Percentiles rank a stretch among this genome's conserved stretches.
Conservation (phyloP, 2,888 invertebrate species). For the Scelioninae gen. 1 region DNA sequence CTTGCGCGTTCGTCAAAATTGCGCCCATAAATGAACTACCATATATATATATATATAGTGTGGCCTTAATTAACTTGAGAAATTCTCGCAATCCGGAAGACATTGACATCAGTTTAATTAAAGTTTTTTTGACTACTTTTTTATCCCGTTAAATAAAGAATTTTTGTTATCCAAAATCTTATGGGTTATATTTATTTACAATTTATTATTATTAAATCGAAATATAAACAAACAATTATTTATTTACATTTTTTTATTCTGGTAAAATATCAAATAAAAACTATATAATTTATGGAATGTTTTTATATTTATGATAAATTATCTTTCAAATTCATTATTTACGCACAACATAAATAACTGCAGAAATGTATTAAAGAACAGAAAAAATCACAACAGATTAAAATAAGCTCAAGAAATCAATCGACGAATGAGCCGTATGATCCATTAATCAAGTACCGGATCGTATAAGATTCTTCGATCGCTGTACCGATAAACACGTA, state of each 20-base stretch:
- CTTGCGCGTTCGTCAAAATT: slow-evolving; percentile 22
- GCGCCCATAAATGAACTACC: slow-evolving; percentile 23
- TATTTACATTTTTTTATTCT: no score
- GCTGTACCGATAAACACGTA: slow-evolving; percentile 80
- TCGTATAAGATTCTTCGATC: slow-evolving; percentile 77
- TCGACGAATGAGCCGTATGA: slow-evolving; percentile 70
- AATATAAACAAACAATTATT: no score
- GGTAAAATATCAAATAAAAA: no score
- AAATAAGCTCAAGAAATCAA: slow-evolving; percentile 60
- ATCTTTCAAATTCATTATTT: no score
- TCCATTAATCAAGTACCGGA: slow-evolving; percentile 82
- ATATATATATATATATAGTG: no score
- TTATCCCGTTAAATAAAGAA: background rate
- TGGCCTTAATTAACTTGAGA: slow-evolving; percentile 46
- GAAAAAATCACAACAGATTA: slow-evolving; percentile 25
- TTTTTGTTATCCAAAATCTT: no score
- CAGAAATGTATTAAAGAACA: background rate
- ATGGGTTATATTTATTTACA: no score
- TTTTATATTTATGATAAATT: no score
- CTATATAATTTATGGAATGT: no score
- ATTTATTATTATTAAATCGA: no score
- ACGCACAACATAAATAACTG: background rate
- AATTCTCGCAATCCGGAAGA: slow-evolving; percentile 35
- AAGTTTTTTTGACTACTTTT: background rate
- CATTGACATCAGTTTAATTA: slow-evolving; percentile 34